Percentiles rank a stretch among this genome's conserved stretches.
These are phyloP conservation scores for Cacatua alba DNA, from an alignment of 2,113 vertebrate species.

Conservation along the genomic window DNA sequence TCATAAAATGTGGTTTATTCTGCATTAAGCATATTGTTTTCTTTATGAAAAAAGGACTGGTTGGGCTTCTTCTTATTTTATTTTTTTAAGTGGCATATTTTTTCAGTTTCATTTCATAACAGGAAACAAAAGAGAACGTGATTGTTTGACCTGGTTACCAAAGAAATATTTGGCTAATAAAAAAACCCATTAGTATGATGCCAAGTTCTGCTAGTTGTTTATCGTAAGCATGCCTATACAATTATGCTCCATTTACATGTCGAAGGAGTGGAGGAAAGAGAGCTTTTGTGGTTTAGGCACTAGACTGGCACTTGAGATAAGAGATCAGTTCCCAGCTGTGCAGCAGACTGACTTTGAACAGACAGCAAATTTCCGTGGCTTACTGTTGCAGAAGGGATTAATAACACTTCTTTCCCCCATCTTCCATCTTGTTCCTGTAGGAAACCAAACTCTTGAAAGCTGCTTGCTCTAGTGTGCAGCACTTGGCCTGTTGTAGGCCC, in stretches of 20 bases:
- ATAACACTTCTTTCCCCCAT: neutral
- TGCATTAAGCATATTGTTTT: conserved; percentile 66
- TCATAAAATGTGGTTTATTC: conserved; percentile 66
- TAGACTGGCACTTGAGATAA: conserved; percentile 67
- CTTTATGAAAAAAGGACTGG: conserved; percentile 43
- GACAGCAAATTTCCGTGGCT: neutral
- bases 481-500: neutral
- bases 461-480: fast-evolving
- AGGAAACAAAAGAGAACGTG: conserved; percentile 73
- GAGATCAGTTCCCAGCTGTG: conserved; percentile 50
- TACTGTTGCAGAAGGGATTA: conserved; percentile 34
- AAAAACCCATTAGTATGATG: conserved; percentile 39
- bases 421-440: conserved; percentile 10
- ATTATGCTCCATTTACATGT: conserved; percentile 41
- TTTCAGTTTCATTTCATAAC: conserved; percentile 69
- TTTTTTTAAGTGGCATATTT: conserved; percentile 67
- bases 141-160: conserved; percentile 69
- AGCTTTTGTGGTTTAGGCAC: conserved; percentile 39
- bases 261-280: neutral
- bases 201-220: conserved; percentile 55
- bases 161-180: conserved; percentile 62
- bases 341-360: conserved; percentile 51
- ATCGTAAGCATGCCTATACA: conserved; percentile 52
- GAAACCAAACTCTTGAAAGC: neutral
- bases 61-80: conserved; percentile 50